These are phyloP conservation scores for Aphelenchoides fujianensis DNA, from an alignment of 1,140 invertebrate genomes.

Conservation along the genomic window DNA sequence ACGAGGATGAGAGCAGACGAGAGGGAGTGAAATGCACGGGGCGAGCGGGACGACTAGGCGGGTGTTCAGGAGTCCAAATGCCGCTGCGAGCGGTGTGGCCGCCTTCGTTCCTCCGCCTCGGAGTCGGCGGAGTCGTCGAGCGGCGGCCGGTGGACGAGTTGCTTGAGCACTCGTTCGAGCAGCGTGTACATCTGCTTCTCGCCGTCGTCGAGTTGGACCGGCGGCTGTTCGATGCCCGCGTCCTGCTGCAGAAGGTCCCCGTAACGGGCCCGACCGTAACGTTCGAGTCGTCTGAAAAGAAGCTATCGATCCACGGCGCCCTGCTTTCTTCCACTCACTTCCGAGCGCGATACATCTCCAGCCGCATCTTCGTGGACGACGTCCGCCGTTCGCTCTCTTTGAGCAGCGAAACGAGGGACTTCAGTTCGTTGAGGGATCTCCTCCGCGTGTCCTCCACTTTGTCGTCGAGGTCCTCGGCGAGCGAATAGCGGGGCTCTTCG, in stretches of 20 bases:
- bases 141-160: background rate
- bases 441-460: background rate
- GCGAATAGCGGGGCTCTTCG: background rate
- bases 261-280: background rate
- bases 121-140: background rate
- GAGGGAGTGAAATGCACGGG: background rate
- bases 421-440: background rate
- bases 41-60: background rate
- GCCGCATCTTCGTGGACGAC: background rate
- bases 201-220: background rate
- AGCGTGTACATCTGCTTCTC: slow-evolving; percentile 7
- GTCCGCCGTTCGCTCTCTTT: background rate
- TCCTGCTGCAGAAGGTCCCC: background rate
- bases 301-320: too few relatives aligned
- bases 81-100: too few relatives aligned
- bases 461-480: background rate
- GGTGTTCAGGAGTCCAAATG: background rate
- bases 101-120: background rate
- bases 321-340: too few relatives aligned
- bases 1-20: background rate
- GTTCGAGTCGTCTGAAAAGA: slow-evolving; percentile 6
- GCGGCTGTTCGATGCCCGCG: background rate
- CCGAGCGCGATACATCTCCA: background rate
- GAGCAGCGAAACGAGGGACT: background rate
- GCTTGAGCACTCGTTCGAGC: background rate